These are phyloP conservation scores for Tichodroma muraria DNA, from an alignment of 2,113 vertebrate species.

Conservation along the genomic window DNA sequence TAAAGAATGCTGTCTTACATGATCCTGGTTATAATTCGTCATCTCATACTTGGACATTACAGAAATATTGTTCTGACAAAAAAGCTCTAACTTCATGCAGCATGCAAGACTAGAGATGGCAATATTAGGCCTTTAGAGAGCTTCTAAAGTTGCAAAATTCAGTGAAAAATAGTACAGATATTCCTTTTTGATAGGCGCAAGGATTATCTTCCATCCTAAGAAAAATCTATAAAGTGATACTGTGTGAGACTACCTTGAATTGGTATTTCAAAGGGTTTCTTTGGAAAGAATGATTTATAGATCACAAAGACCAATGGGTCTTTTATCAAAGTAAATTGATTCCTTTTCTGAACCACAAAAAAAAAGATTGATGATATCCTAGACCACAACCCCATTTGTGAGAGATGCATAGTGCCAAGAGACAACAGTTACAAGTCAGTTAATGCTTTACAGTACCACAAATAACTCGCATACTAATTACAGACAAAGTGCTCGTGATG, in stretches of 20 bases:
- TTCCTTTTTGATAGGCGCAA: conserved; percentile 45
- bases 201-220: conserved; percentile 44
- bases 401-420: conserved; percentile 37
- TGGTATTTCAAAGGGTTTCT: conserved; percentile 68
- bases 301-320: conserved; percentile 66
- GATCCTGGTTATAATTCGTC: background rate
- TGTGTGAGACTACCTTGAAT: conserved; percentile 60
- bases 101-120: background rate
- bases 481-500: background rate
- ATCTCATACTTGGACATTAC: background rate
- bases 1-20: background rate
- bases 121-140: background rate
- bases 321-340: conserved; percentile 73
- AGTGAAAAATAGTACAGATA: conserved; percentile 32
- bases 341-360: conserved; percentile 63
- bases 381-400: conserved; percentile 46
- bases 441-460: background rate
- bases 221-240: conserved; percentile 55
- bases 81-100: background rate
- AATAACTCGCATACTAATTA: conserved; percentile 25
- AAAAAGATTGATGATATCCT: conserved; percentile 69
- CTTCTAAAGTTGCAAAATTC: conserved; percentile 7
- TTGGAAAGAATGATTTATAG: conserved; percentile 73
- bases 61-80: conserved; percentile 4
- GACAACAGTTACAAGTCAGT: conserved; percentile 21